Evolutionary conservation across 2,797 vertebrate genomes (phyloP).

Genomic region (Macropus fuliginosus): DNA sequence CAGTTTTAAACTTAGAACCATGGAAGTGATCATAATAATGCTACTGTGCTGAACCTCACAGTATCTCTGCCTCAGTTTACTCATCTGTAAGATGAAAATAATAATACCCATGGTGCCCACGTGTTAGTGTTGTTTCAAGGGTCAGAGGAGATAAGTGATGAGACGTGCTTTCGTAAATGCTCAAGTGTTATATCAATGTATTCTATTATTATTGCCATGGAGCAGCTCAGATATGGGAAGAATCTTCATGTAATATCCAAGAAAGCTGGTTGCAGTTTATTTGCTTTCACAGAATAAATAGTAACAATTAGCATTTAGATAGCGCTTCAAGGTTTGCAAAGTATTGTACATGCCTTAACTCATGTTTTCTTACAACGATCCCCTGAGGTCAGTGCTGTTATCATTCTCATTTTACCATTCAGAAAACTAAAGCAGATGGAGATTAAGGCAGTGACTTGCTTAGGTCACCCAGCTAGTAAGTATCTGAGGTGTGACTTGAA

Average conservation of each 20-base stretch:
- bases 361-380: background rate
- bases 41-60: slow-evolving; percentile 18
- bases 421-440: background rate
- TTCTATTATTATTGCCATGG: background rate
- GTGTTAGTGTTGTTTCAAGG: background rate
- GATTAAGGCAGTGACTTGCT: too few relatives aligned
- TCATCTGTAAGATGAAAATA: background rate
- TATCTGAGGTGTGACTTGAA: background rate
- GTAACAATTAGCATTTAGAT: background rate
- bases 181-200: background rate
- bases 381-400: background rate
- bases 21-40: slow-evolving; percentile 31
- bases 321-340: background rate
- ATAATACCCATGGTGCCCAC: background rate
- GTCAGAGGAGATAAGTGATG: background rate
- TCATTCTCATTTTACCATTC: background rate
- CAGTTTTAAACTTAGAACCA: slow-evolving; percentile 45
- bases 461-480: background rate
- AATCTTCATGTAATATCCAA: background rate
- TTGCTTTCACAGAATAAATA: background rate
- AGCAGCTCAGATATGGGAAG: background rate
- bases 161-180: background rate
- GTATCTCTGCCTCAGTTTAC: background rate
- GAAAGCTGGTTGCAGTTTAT: background rate
- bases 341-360: background rate